These are phyloP conservation scores for Andinoacara biseriatus DNA, from an alignment of 2,113 vertebrate species.

Conservation along the genomic window DNA sequence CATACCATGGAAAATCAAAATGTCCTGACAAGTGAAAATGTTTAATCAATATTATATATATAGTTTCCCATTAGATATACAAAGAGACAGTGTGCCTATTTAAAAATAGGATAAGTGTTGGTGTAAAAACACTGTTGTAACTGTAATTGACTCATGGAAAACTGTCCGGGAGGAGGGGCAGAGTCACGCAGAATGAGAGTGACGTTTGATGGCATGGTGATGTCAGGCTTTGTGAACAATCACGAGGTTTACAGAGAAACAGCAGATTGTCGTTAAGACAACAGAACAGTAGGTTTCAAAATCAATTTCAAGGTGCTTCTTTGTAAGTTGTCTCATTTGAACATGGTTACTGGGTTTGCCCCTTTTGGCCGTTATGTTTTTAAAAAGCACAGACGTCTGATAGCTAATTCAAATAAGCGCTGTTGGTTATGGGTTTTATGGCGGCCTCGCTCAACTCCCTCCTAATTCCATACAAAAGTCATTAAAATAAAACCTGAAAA, in stretches of 20 bases:
- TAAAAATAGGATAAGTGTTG: conserved; percentile 48
- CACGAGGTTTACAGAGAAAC: neutral
- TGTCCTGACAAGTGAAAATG: neutral
- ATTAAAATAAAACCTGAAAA: neutral
- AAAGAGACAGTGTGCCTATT: conserved; percentile 2
- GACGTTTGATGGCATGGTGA: neutral
- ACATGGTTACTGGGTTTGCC: neutral
- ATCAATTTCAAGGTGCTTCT: neutral
- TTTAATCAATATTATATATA: neutral
- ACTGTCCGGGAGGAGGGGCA: conserved; percentile 35
- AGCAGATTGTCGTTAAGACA: neutral
- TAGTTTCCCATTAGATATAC: neutral
- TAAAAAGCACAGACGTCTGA: neutral
- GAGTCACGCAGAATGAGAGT: neutral
- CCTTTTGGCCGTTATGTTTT: neutral
- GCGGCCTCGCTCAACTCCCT: neutral
- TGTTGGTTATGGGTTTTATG: neutral
- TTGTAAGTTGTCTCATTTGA: neutral
- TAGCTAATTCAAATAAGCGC: neutral
- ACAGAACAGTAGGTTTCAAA: neutral
- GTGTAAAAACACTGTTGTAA: conserved; percentile 35
- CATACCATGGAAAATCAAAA: neutral
- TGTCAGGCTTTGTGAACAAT: conserved; percentile 17
- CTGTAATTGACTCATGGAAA: conserved; percentile 77
- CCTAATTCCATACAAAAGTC: neutral